A percentile compares a stretch with the other conserved stretches of the same genome.
phyloP scores from a whole-genome alignment of 2,113 vertebrate genomes.

The Desmodus rotundus region DNA sequence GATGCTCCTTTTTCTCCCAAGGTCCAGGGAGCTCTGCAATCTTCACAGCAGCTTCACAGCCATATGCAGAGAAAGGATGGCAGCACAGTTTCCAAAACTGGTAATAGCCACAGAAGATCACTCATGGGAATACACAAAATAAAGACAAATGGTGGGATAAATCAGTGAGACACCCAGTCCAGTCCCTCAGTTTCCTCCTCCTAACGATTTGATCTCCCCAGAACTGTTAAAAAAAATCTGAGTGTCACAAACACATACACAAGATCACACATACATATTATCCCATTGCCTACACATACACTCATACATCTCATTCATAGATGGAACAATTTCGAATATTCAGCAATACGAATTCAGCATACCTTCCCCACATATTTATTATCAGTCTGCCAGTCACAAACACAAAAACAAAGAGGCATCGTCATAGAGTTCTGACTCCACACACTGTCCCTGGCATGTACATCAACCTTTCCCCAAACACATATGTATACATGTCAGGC shows the following conservation, averaged over 20 bases:
- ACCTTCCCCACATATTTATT: neutral
- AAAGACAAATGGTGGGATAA: neutral
- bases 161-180: neutral
- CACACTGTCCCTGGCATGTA: neutral
- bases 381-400: neutral
- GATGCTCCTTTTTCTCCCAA: neutral
- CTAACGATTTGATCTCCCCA: neutral
- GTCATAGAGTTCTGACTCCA: neutral
- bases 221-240: neutral
- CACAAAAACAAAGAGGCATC: neutral
- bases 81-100: constrained; percentile 14
- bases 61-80: neutral
- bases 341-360: neutral
- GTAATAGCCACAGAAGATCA: constrained; percentile 1
- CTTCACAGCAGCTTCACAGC: neutral
- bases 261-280: neutral
- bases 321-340: neutral
- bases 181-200: neutral
- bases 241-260: neutral
- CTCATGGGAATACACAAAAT: neutral
- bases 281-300: neutral
- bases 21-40: neutral
- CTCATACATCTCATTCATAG: neutral
- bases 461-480: constrained; percentile 12
- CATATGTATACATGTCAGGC: neutral